Evolutionary conservation across 2,113 vertebrate genomes (phyloP).

Genomic region (Syngnathus typhle): DNA sequence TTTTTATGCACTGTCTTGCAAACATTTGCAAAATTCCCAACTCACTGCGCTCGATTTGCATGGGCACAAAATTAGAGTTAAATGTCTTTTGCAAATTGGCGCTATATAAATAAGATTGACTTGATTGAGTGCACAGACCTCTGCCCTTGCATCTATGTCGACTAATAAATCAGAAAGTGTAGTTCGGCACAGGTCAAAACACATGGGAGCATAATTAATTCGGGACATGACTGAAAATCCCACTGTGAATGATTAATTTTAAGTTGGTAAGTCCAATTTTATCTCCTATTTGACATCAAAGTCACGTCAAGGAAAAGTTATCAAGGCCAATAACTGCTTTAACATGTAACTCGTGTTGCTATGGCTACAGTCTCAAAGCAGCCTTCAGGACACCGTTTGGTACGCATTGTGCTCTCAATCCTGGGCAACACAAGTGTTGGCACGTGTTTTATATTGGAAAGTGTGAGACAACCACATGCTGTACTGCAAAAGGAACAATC

Average conservation of each 20-base stretch:
- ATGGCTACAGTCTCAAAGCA: constrained; percentile 18
- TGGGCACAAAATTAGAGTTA: no score
- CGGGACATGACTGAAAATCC: constrained; percentile 43
- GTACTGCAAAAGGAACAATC: constrained; percentile 13
- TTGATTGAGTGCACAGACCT: constrained; percentile 15
- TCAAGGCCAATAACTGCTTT: constrained; percentile 18
- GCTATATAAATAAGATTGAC: not conserved
- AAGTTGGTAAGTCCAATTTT: constrained; percentile 19
- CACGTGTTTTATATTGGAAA: constrained; percentile 30
- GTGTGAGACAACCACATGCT: constrained; percentile 32
- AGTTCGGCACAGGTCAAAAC: constrained; percentile 35
- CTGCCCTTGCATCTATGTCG: constrained; percentile 10
- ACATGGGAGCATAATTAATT: constrained; percentile 50
- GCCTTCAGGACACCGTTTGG: constrained; percentile 8
- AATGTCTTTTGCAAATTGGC: not conserved
- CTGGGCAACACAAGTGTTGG: constrained; percentile 36
- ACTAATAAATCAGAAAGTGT: constrained; percentile 32
- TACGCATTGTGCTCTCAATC: constrained; percentile 44
- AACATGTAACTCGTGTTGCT: constrained; percentile 16
- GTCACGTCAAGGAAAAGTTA: constrained; percentile 19
- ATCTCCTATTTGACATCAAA: constrained; percentile 1
- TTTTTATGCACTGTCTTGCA: no score
- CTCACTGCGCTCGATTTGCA: no score
- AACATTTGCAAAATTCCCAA: no score
- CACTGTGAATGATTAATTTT: constrained; percentile 49